Conservation (phyloP, 2,113 vertebrate genomes). For the Anguilla japonica region DNA sequence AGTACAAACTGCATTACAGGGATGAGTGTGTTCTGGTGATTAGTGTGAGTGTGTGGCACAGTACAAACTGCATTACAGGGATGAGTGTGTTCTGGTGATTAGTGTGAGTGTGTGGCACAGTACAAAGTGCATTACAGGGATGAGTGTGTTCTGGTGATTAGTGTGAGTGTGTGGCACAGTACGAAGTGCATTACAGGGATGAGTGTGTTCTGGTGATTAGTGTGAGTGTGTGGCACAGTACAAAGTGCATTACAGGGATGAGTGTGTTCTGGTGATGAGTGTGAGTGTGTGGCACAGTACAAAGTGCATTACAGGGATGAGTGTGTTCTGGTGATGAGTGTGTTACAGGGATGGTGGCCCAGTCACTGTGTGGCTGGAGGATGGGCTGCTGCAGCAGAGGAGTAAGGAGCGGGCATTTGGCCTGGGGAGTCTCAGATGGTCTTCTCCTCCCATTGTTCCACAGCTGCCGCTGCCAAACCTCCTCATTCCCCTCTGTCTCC, state of each 20-base stretch:
- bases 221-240: too few species aligned
- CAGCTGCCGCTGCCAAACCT: slow-evolving; percentile 61
- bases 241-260: too few species aligned
- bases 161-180: neutral
- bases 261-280: neutral
- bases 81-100: neutral
- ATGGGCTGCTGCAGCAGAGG: slow-evolving; percentile 46
- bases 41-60: neutral
- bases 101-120: neutral
- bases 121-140: neutral
- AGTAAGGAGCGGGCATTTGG: slow-evolving; percentile 70
- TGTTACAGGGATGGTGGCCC: neutral
- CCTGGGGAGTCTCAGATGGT: slow-evolving; percentile 63
- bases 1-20: neutral
- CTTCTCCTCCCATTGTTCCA: slow-evolving; percentile 71
- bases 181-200: too few species aligned
- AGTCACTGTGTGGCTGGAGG: slow-evolving; percentile 13
- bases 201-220: too few species aligned
- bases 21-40: neutral
- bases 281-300: neutral
- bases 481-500: slow-evolving; percentile 24
- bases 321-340: neutral
- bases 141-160: too few species aligned
- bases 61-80: neutral
- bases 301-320: neutral